Base-by-base conservation (phyloP, 2,113 vertebrate species). In the Ranitomeya imitator region DNA sequence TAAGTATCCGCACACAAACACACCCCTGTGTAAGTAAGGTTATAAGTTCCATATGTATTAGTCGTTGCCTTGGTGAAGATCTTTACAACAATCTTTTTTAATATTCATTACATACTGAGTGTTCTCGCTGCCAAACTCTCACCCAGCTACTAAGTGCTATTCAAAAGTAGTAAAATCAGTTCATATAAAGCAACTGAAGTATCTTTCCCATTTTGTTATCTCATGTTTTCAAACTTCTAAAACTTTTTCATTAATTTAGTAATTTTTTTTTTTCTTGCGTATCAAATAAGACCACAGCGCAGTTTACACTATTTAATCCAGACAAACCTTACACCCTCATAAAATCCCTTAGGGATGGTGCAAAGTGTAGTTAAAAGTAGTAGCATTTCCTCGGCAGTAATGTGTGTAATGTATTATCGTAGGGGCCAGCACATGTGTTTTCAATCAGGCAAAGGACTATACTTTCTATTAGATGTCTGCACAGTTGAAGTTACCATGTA, bases 341-440 rank as follows among this genome's bases (percentile, higher is more conserved):
- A 55, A 84, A 84, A 84, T 69, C 51, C 63, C 63, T 26, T 9
- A 81, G 82, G 82, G 82, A 65, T 69, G 51, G 9, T 69, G 45
- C 82, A 69, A 69, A 84, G 82, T 84, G 63, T 26, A 83, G 63
- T 54, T 55, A 69, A 84, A 84, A 76, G 71, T 67, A 74, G 83
- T 85, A 76, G 84, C 26, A 85, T 85, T 85, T 85, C 54, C 84
- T 85, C 69, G 45, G 26, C 54, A 76, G 55, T 85, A 61, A 85
- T 76, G 84, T 85, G 67, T 76, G 45, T 45, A 52, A 76, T 31
- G 73, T 76, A 76, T 52, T 76, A 76, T 76, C 73, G 51, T 55
- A 67, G 6, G 14, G n/a, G 63, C 82, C 82, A 84, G 60, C 45
- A 69, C 82, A 84, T 26, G 31, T 84, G 82, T 69, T 84, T 69